A percentile compares a stretch with the other conserved stretches of the same genome.
phyloP scores from a whole-genome alignment of 2,888 invertebrate genomes.

The Tetragnatha montana region DNA sequence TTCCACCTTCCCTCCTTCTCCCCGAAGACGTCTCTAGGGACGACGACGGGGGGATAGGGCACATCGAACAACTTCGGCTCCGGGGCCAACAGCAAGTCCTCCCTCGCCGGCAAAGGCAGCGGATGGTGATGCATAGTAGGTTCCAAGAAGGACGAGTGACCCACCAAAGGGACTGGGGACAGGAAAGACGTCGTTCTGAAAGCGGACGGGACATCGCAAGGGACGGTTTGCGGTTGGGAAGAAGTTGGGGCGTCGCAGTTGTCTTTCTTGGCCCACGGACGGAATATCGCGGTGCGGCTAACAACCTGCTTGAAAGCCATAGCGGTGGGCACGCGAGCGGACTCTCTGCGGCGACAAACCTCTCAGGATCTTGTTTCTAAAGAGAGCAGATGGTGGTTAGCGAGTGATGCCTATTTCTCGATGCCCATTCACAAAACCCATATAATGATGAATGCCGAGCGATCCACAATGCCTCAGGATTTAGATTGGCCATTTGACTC shows the following conservation, averaged over 20 bases:
- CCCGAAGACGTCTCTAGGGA: slow-evolving; percentile 15
- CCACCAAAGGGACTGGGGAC: not conserved
- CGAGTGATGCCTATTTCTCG: slow-evolving; percentile 55
- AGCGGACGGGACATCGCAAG: slow-evolving; percentile 13
- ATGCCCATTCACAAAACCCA: slow-evolving; percentile 48
- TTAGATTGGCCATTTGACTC: slow-evolving; percentile 71
- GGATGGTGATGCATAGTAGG: not conserved
- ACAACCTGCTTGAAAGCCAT: slow-evolving; percentile 72
- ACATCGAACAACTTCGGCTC: slow-evolving; percentile 19
- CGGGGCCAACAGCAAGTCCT: not conserved
- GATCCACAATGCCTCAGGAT: slow-evolving; percentile 63
- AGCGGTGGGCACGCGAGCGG: slow-evolving; percentile 14
- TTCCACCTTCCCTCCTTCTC: slow-evolving; percentile 14
- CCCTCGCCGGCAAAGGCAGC: not conserved
- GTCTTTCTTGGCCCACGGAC: slow-evolving; percentile 67
- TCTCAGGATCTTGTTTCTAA: slow-evolving; percentile 67
- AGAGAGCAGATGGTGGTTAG: slow-evolving; percentile 71
- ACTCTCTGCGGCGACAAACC: slow-evolving; percentile 37
- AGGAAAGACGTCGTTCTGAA: slow-evolving; percentile 10
- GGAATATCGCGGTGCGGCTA: slow-evolving; percentile 61
- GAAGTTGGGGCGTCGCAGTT: not conserved
- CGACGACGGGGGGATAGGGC: not conserved
- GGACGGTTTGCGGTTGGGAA: not conserved
- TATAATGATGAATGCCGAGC: slow-evolving; percentile 64
- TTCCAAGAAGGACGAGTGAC: not conserved